phyloP scores from a whole-genome alignment of 2,113 vertebrate species.

The Atrichornis clamosus region DNA sequence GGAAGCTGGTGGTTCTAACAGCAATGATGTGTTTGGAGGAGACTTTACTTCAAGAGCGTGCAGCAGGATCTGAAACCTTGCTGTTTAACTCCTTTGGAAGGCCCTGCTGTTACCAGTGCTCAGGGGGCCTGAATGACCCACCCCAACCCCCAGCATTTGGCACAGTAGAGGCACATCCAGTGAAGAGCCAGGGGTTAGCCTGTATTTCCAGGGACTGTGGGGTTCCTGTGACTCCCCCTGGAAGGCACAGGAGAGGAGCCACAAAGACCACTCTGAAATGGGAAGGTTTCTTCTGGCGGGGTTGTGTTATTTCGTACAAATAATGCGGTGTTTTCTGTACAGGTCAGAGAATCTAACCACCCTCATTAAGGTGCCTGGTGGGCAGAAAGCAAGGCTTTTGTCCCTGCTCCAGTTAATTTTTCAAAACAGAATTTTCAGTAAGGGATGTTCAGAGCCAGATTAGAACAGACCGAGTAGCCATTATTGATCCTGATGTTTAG shows the following conservation, averaged over 20 bases:
- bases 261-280: neutral
- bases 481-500: neutral
- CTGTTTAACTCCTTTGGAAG: neutral
- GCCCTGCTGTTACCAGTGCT: neutral
- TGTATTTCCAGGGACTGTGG: fast-evolving
- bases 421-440: neutral
- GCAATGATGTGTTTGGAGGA: neutral
- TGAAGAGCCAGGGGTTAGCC: neutral
- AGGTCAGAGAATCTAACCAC: neutral
- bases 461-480: neutral
- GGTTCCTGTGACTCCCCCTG: neutral
- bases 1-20: neutral
- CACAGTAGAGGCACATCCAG: neutral
- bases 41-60: neutral
- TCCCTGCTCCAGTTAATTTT: neutral
- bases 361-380: neutral
- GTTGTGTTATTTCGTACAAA: neutral
- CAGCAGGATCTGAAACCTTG: neutral
- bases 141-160: neutral
- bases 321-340: neutral
- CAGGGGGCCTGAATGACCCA: too few species aligned
- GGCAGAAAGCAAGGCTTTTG: neutral
- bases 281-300: neutral
- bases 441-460: neutral
- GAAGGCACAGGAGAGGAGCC: neutral